Evolutionary conservation across 2,888 invertebrate genomes (phyloP).

Genomic region (Clusia tigrina): DNA sequence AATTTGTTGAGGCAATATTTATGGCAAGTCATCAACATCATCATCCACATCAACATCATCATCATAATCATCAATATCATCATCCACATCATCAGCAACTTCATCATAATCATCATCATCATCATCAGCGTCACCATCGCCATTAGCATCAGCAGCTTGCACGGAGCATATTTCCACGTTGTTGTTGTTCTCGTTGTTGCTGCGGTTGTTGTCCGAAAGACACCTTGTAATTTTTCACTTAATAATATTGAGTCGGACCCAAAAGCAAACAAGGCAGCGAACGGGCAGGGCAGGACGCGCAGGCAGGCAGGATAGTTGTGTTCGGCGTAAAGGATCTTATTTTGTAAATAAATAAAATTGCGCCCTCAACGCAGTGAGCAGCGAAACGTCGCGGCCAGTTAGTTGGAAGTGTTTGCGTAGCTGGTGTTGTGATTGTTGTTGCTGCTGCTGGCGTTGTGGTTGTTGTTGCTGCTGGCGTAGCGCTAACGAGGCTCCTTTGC

Average conservation of each 20-base stretch:
- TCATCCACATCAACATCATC: too few relatives aligned
- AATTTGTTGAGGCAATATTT: slow-evolving; percentile 28
- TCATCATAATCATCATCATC: too few relatives aligned
- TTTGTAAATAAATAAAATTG: too few relatives aligned
- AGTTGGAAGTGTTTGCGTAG: too few relatives aligned
- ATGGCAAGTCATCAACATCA: slow-evolving; percentile 39
- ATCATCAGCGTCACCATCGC: not conserved
- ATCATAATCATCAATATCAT: too few relatives aligned
- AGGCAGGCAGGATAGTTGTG: not conserved
- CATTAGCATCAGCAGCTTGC: not conserved
- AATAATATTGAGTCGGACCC: slow-evolving; percentile 9
- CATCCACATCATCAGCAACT: too few relatives aligned
- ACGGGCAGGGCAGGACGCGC: not conserved
- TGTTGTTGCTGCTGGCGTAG: slow-evolving; percentile 7
- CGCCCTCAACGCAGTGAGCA: too few relatives aligned
- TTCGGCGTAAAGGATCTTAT: too few relatives aligned
- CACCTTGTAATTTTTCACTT: slow-evolving; percentile 45
- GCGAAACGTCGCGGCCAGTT: too few relatives aligned
- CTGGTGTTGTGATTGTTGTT: not conserved
- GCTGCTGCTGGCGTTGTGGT: slow-evolving; percentile 30
- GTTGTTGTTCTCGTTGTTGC: not conserved
- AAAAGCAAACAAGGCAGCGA: slow-evolving; percentile 19
- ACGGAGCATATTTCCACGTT: not conserved
- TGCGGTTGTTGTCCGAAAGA: not conserved
- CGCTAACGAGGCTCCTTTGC: slow-evolving; percentile 27